phyloP scores from a whole-genome alignment of 2,113 vertebrate species.

The Amphiprion percula region DNA sequence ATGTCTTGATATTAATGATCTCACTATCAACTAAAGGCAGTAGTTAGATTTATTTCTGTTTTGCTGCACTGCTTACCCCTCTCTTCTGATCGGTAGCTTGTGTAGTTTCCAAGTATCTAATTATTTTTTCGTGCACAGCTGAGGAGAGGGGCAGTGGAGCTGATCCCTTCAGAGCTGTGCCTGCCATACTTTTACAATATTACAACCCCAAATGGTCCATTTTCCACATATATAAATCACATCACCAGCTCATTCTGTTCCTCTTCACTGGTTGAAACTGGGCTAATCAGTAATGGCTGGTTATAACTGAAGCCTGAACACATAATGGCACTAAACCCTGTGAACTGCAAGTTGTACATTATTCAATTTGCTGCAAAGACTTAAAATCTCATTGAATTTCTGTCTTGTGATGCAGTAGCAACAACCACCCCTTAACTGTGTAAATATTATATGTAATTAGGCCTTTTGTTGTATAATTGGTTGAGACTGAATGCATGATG shows the following conservation, averaged over 20 bases:
- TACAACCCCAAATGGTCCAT: conserved; percentile 37
- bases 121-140: conserved; percentile 64
- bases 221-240: conserved; percentile 52
- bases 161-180: conserved; percentile 35
- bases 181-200: conserved; percentile 48
- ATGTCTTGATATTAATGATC: conserved; percentile 23
- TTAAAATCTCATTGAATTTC: conserved; percentile 3
- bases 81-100: conserved; percentile 39
- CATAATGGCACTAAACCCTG: neutral
- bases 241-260: conserved; percentile 8
- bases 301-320: conserved; percentile 17
- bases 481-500: neutral
- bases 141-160: conserved; percentile 52
- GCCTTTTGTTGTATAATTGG: neutral
- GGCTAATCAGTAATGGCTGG: conserved; percentile 22
- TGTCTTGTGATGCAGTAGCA: neutral
- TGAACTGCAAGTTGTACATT: neutral
- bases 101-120: conserved; percentile 59
- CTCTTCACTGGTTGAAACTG: conserved; percentile 12
- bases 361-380: neutral
- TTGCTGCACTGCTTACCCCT: conserved; percentile 22
- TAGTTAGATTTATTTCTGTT: conserved; percentile 34
- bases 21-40: conserved; percentile 28
- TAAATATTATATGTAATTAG: conserved; percentile 7
- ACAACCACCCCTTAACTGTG: neutral